Evolutionary conservation across 2,888 invertebrate species (phyloP).

Genomic region (Drepana falcataria): DNA sequence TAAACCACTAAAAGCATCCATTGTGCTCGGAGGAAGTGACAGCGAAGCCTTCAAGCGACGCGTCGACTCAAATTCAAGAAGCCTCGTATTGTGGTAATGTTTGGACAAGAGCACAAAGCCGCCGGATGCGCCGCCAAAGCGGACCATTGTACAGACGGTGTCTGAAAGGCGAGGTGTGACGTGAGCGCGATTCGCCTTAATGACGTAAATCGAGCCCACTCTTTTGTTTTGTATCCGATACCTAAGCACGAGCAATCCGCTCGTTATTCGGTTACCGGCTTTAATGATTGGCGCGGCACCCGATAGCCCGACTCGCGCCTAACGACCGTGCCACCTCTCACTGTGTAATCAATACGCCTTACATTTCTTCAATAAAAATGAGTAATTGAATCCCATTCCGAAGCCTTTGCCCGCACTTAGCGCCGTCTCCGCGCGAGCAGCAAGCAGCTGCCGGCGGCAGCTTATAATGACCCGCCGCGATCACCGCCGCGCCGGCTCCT

Average conservation of each 20-base stretch:
- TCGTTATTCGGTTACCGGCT: conserved; percentile 69
- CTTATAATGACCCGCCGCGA: not conserved
- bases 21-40: conserved; percentile 36
- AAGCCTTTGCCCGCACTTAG: conserved; percentile 15
- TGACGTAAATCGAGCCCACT: conserved; percentile 65
- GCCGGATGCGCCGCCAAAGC: conserved; percentile 52
- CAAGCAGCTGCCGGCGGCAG: conserved; percentile 7
- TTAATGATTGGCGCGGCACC: conserved; percentile 57
- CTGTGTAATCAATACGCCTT: conserved; percentile 69
- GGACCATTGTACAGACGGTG: conserved; percentile 35
- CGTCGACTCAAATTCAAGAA: conserved; percentile 4
- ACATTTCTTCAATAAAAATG: conserved; percentile 52
- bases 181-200: conserved; percentile 33
- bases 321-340: conserved; percentile 37
- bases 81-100: conserved; percentile 28
- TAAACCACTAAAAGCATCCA: conserved; percentile 27
- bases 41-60: conserved; percentile 20
- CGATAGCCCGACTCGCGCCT: conserved; percentile 17
- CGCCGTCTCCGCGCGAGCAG: conserved; percentile 14
- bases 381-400: conserved; percentile 44
- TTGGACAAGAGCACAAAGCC: conserved; percentile 59
- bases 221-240: conserved; percentile 60
- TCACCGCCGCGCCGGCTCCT: not conserved
- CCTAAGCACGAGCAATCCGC: conserved; percentile 42
- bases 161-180: conserved; percentile 40